Evolutionary conservation across 2,888 invertebrate species (phyloP), one percentile per base, ranked within the genome.

Genomic region (Sarcophaga variegata): DNA sequence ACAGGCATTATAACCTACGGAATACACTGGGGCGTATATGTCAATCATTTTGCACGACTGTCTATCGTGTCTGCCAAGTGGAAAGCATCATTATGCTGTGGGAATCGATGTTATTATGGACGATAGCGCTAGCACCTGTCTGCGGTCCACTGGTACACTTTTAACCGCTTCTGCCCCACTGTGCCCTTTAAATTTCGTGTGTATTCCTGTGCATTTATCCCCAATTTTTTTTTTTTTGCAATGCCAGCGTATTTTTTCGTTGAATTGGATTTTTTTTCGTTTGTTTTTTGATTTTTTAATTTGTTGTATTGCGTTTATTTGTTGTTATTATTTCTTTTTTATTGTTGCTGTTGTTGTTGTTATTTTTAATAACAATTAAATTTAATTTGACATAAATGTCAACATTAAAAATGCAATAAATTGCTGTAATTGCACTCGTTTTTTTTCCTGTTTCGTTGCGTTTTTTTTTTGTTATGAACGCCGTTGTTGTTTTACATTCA

Each of bases 371-470:
- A 89, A 90, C 91, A 92, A 92, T 92, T 92, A 92, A 92, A 91
- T 91, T 91, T 90, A 91, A 91, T 92, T 90, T 92, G 91, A 91
- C 92, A 90, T 89, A 91, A 92, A 91, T 92, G 92, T 90, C 91
- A 90, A 90, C 89, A 90, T 91, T 91, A 88, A 90, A 90, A 90
- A 88, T 91, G 91, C 89, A 90, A 91, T 91, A 92, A 91, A 91
- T 88, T 90, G 88, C 88, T 88, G 69, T 88, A 88, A 89, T 88
- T 88, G 88, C 87, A 87, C 69, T 83, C 76, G 74, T 80, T 80
- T 81, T 87, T 87, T 54, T 22, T 54, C 54, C 54, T 12, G 8
- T 37, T 37, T 37, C 14, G 54, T 54, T 54, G 14, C 14, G 12
- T 54, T 54, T 4, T 14, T 54, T 74, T 37, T 74, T 76, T 37